Percentiles rank a stretch among this genome's conserved stretches.
These are phyloP conservation scores for Theristicus caerulescens DNA, from an alignment of 2,113 vertebrate genomes.

Conservation along the genomic window DNA sequence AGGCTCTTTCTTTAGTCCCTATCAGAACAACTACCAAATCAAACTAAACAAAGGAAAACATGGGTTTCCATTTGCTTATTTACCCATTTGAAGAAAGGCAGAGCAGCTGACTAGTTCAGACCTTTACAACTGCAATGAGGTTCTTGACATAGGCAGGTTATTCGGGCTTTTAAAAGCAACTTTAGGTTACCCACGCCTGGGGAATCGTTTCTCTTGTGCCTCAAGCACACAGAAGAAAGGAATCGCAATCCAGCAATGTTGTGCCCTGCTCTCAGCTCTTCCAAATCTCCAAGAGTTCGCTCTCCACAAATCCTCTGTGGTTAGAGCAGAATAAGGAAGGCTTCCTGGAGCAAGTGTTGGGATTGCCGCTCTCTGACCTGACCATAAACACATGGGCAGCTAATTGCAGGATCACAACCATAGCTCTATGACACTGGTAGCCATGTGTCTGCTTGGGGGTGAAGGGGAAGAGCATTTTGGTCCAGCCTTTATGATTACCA, in stretches of 20 bases:
- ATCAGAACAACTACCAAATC: not conserved
- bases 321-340: not conserved
- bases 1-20: not conserved
- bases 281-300: not conserved
- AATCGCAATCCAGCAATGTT: not conserved
- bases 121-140: not conserved
- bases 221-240: not conserved
- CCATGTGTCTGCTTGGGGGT: not conserved
- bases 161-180: not conserved
- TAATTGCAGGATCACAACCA: not conserved
- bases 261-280: not conserved
- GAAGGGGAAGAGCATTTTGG: constrained; percentile 8
- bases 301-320: not conserved
- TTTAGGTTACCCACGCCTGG: not conserved
- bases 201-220: not conserved
- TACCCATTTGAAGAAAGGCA: not conserved
- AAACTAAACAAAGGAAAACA: not conserved
- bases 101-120: constrained; percentile 11
- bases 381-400: not conserved
- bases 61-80: not conserved
- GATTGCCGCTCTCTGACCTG: constrained; percentile 1
- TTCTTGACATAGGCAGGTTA: not conserved
- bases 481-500: not conserved
- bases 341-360: not conserved
- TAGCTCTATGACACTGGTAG: not conserved